Percentiles rank a stretch among this genome's conserved stretches.
phyloP scores from a whole-genome alignment of 2,797 vertebrate genomes.

The Agapornis canus region DNA sequence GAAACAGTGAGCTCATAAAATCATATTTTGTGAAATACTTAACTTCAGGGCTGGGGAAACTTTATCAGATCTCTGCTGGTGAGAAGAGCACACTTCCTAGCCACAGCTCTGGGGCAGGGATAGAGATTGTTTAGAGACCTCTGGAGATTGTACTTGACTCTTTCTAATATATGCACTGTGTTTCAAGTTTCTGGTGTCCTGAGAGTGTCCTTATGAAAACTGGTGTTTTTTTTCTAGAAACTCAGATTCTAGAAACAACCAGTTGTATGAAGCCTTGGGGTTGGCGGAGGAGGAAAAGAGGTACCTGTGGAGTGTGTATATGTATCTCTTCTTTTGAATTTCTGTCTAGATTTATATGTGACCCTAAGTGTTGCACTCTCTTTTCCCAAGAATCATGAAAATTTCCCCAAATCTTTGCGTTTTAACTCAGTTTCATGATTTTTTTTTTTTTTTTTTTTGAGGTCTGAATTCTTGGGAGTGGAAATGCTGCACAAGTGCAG shows the following conservation, averaged over 20 bases:
- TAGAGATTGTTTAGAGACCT: background rate
- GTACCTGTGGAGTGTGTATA: conserved; percentile 70
- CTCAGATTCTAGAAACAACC: conserved; percentile 72
- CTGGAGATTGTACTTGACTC: conserved; percentile 9
- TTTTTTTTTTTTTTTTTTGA: background rate
- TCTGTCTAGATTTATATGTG: conserved; percentile 62
- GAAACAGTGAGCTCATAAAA: conserved; percentile 3
- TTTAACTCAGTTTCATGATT: conserved; percentile 39
- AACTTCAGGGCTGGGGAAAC: conserved; percentile 13
- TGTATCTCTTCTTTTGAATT: conserved; percentile 68
- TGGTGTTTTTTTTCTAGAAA: conserved; percentile 73
- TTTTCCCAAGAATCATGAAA: conserved; percentile 31
- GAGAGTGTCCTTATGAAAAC: conserved; percentile 68
- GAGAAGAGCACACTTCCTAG: background rate
- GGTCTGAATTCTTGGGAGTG: conserved; percentile 50
- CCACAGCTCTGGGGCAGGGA: background rate
- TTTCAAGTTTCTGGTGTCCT: conserved; percentile 56
- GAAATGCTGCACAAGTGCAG: conserved; percentile 45
- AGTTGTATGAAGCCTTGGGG: conserved; percentile 72
- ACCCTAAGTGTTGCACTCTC: conserved; percentile 45
- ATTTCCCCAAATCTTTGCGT: background rate
- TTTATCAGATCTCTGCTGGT: background rate
- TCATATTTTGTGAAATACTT: background rate
- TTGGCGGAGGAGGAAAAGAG: conserved; percentile 70
- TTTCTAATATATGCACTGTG: conserved; percentile 52